Percentiles rank a stretch among this genome's conserved stretches.
These are phyloP conservation scores for Crocodylus rhombifer DNA, from an alignment of 2,797 vertebrate genomes.

Conservation along the genomic window DNA sequence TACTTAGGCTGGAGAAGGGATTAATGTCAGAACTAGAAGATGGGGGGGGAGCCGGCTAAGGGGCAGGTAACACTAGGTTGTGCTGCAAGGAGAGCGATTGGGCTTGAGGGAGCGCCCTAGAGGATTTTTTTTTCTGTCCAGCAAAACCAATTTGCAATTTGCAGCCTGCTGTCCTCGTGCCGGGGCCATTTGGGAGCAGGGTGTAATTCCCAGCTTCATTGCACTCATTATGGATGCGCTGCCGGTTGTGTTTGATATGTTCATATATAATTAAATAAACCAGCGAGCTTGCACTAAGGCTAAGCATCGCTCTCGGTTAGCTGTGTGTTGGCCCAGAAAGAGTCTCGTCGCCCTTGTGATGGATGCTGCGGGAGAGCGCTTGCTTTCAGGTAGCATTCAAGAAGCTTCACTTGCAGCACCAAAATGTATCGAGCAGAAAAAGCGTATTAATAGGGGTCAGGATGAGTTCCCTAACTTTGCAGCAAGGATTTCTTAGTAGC, in stretches of 20 bases:
- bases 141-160: not conserved
- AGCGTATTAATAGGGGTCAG: not conserved
- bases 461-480: not conserved
- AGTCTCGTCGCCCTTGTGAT: not conserved
- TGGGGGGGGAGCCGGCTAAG: not conserved
- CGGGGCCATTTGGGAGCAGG: not conserved
- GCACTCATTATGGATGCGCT: not conserved
- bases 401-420: not conserved
- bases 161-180: not conserved
- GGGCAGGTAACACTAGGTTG: not conserved
- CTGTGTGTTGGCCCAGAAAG: not conserved
- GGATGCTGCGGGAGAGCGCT: not conserved
- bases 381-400: not conserved
- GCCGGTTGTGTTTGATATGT: conserved; percentile 19
- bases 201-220: conserved; percentile 26
- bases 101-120: not conserved
- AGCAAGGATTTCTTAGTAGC: not conserved
- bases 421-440: conserved; percentile 24
- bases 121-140: not conserved
- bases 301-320: not conserved
- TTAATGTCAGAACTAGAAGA: not conserved
- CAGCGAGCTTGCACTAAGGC: not conserved
- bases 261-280: conserved; percentile 19
- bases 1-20: not conserved
- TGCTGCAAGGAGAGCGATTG: not conserved